Evolutionary conservation across 1,140 invertebrate genomes (phyloP).

Genomic region (Ceratina japonica): DNA sequence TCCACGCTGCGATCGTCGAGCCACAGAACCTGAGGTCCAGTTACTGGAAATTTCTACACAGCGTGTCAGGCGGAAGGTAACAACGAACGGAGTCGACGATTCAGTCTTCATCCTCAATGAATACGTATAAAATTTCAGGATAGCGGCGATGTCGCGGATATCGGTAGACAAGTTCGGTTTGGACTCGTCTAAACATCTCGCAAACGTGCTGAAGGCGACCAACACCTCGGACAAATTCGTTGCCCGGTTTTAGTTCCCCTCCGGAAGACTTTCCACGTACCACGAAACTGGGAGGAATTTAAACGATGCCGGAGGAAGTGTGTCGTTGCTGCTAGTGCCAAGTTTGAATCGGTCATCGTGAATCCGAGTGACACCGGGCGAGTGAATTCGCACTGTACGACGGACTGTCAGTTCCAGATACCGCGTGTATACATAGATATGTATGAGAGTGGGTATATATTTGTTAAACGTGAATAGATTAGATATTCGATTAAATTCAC

Average conservation of each 20-base stretch:
- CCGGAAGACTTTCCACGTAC: too few species aligned
- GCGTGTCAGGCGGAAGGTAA: conserved; percentile 87
- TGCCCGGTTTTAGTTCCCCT: conserved; percentile 74
- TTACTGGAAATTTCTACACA: conserved; percentile 91
- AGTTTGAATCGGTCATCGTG: too few species aligned
- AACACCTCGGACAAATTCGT: conserved; percentile 67
- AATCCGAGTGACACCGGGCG: too few species aligned
- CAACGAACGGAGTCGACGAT: background rate
- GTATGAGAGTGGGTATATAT: too few species aligned
- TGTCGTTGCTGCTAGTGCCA: too few species aligned
- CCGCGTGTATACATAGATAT: too few species aligned
- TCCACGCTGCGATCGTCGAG: conserved; percentile 90
- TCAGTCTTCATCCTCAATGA: background rate
- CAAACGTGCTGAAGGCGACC: conserved; percentile 73
- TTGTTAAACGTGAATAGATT: too few species aligned
- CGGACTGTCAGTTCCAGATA: too few species aligned
- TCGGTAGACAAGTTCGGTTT: conserved; percentile 83
- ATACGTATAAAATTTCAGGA: conserved; percentile 76
- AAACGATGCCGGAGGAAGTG: too few species aligned
- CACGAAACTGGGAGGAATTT: too few species aligned
- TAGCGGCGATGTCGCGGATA: conserved; percentile 80
- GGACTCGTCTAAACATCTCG: conserved; percentile 75
- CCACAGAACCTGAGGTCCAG: conserved; percentile 88
- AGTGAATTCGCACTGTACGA: too few species aligned
- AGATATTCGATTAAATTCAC: too few species aligned